Evolutionary conservation across 2,797 vertebrate genomes (phyloP).

Genomic region (Spondyliosoma cantharus): DNA sequence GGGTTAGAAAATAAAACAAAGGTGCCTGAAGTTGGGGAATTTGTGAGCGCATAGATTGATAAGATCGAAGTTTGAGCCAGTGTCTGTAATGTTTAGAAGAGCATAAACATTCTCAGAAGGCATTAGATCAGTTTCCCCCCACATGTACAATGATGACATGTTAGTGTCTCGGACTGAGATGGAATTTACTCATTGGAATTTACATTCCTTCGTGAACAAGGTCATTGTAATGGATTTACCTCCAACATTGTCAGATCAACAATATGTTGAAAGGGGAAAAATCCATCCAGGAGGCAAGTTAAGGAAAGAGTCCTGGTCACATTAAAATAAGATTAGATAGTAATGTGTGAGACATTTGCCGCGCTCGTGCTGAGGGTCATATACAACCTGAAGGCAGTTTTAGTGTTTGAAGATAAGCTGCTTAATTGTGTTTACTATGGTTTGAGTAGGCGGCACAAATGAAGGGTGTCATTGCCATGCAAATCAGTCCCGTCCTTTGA

Average conservation of each 20-base stretch:
- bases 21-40: constrained; percentile 63
- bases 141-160: constrained; percentile 50
- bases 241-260: constrained; percentile 22
- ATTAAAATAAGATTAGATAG: constrained; percentile 31
- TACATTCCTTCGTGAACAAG: constrained; percentile 60
- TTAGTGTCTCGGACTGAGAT: constrained; percentile 41
- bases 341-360: constrained; percentile 11
- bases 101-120: constrained; percentile 62
- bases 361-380: background rate
- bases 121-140: constrained; percentile 41
- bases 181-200: constrained; percentile 58
- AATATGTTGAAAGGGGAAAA: constrained; percentile 19
- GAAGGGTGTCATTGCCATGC: constrained; percentile 26
- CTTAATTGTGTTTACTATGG: constrained; percentile 15
- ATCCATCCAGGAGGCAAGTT: background rate
- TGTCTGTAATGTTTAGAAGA: constrained; percentile 60
- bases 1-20: constrained; percentile 63
- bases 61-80: constrained; percentile 17
- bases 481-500: background rate
- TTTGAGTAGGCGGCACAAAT: constrained; percentile 20
- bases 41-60: constrained; percentile 52
- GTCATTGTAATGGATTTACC: constrained; percentile 33
- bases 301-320: background rate
- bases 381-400: constrained; percentile 10
- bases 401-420: constrained; percentile 33